Percentiles rank a stretch among this genome's conserved stretches.
Evolutionary conservation across 2,888 invertebrate genomes (phyloP).

Genomic region (Rotaria sp.): DNA sequence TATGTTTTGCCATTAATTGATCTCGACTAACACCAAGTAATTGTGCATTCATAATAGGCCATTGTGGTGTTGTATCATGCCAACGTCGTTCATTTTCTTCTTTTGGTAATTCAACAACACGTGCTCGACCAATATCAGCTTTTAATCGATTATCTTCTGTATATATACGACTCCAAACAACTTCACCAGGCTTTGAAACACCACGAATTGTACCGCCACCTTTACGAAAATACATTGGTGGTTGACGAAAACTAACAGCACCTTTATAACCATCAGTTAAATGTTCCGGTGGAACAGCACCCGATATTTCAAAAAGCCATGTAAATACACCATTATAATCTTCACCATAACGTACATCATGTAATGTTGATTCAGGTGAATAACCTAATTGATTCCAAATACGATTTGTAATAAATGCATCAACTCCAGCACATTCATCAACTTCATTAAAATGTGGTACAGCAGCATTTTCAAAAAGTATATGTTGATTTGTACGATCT

Average conservation of each 20-base stretch:
- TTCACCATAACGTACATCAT: constrained; percentile 23
- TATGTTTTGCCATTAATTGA: constrained; percentile 29
- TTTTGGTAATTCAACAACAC: not conserved
- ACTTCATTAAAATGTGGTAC: constrained; percentile 18
- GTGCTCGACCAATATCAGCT: constrained; percentile 24
- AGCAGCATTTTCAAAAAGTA: constrained; percentile 13
- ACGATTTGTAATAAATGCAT: constrained; percentile 16
- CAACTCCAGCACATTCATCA: constrained; percentile 27
- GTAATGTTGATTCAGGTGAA: constrained; percentile 18
- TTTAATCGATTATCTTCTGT: constrained; percentile 12
- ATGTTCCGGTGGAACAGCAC: constrained; percentile 26
- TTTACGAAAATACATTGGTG: constrained; percentile 26
- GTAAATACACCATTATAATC: constrained; percentile 9
- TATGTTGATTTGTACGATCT: not conserved
- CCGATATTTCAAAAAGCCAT: constrained; percentile 18
- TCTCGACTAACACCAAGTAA: constrained; percentile 26
- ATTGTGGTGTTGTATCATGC: constrained; percentile 5
- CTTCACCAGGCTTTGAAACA: not conserved
- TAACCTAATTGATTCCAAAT: not conserved
- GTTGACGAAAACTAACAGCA: not conserved
- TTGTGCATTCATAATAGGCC: constrained; percentile 3
- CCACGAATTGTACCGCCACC: constrained; percentile 3
- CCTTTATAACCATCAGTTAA: constrained; percentile 17
- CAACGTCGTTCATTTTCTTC: constrained; percentile 28
- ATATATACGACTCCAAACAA: constrained; percentile 6